Base-by-base conservation (phyloP, 1,140 invertebrate genomes). In the Pristionchus pacificus region DNA sequence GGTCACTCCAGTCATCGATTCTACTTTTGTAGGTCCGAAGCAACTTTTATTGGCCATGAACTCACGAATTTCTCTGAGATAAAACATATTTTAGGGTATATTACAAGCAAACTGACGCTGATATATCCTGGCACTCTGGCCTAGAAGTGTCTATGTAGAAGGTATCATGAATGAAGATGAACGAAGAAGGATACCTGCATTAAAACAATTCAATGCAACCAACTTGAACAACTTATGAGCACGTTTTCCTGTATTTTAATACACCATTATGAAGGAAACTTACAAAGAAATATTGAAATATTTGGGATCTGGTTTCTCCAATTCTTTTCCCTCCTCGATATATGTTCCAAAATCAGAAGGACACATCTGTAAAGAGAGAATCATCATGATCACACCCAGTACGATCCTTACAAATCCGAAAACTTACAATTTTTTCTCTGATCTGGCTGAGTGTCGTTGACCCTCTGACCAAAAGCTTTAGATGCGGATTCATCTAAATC, bases 161-260 rank as follows among this genome's bases (percentile, higher is more conserved):
- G 2, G 80, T 84, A 61, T 84, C 82, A 70, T 86, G 84, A 49
- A 86, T 84, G 74, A 85, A 86, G 65, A 86, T 83, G 76, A 84
- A 83, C 13, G 80, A 78, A 6, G 85, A 86, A 61, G 84, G 85
- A 75, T 77, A 86, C 24, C 80, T 65, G 68, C n/a, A n/a, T n/a
- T n/a, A n/a, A n/a, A n/a, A n/a, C n/a, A n/a, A n/a, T n/a, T n/a
- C n/a, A n/a, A n/a, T n/a, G n/a, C n/a, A n/a, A n/a, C n/a, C n/a
- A n/a, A n/a, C n/a, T n/a, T n/a, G n/a, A n/a, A n/a, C n/a, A n/a
- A n/a, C n/a, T n/a, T n/a, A n/a, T n/a, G n/a, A n/a, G n/a, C n/a
- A n/a, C n/a, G n/a, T n/a, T n/a, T n/a, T n/a, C n/a, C n/a, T n/a
- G n/a, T n/a, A n/a, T n/a, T n/a, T n/a, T n/a, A n/a, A n/a, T n/a